Base-by-base conservation (phyloP, 2,888 invertebrate genomes). In the Heliconius cydno region DNA sequence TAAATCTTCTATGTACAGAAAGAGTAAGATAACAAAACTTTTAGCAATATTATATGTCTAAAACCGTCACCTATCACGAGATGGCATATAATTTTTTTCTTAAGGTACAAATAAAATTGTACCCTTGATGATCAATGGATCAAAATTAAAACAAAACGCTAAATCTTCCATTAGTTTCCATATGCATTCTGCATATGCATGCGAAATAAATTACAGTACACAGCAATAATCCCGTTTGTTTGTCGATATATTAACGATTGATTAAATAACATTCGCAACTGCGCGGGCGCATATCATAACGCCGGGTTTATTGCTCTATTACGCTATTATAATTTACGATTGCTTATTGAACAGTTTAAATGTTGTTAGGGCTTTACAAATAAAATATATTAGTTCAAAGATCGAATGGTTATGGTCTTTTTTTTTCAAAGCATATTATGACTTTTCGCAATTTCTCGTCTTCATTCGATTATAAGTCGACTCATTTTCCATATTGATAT, bases 241-340 rank as follows among this genome's bases (percentile, higher is more conserved):
- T 84, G 85, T 83, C 83, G 82, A 80, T 83, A 80, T 76, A 76
- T 81, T 83, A 82, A 84, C 82, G 84, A 83, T 84, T 84, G 84
- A 85, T 85, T 83, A 83, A 84, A 84, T 83, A 83, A 83, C 84
- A 81, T 82, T 81, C 78, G 81, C 86, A 84, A 85, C 83, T 83
- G 85, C 83, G 81, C 85, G 82, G 84, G 84, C 84, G 83, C 85
- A 85, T 85, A 82, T 82, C 84, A 88, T 88, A 87, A 87, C 85
- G 86, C 83, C 83, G 85, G 85, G 86, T 90, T 90, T 91, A 92
- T 91, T 88, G 88, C 89, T 90, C 88, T 89, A 90, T 92, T 92
- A 89, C 90, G 88, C 87, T 90, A 90, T 86, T 81, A 85, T 52
- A 63, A 76, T 79, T 76, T 82, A 80, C 77, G 74, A 73, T 41